Evolutionary conservation across 2,888 invertebrate species (phyloP).

Genomic region (Scaptomyza cyrtandrae): DNA sequence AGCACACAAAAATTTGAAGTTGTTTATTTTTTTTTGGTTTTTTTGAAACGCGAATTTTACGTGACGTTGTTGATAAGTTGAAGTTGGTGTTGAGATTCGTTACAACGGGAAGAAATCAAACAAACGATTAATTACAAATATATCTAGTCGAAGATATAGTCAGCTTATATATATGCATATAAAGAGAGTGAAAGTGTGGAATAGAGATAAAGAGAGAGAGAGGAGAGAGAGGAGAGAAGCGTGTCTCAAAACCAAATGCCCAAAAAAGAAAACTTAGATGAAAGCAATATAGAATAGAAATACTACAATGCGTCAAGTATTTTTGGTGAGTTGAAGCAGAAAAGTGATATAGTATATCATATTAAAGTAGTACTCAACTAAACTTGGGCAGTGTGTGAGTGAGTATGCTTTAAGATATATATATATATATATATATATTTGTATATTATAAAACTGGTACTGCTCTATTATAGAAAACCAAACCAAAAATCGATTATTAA

Average conservation of each 20-base stretch:
- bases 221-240: slow-evolving; percentile 34
- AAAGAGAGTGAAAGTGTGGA: slow-evolving; percentile 11
- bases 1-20: slow-evolving; percentile 65
- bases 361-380: slow-evolving; percentile 38
- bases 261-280: slow-evolving; percentile 42
- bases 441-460: slow-evolving; percentile 40
- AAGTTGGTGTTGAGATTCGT: slow-evolving; percentile 67
- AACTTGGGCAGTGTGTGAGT: slow-evolving; percentile 60
- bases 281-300: slow-evolving; percentile 40
- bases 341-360: slow-evolving; percentile 37
- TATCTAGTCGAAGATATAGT: slow-evolving; percentile 57
- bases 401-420: slow-evolving; percentile 39
- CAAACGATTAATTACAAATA: slow-evolving; percentile 75
- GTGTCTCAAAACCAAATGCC: slow-evolving; percentile 59
- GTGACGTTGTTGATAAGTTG: slow-evolving; percentile 68
- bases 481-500: slow-evolving; percentile 58
- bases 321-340: slow-evolving; percentile 41
- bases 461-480: slow-evolving; percentile 56
- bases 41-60: slow-evolving; percentile 23
- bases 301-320: slow-evolving; percentile 48
- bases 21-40: slow-evolving; percentile 21
- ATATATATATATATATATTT: too few species aligned
- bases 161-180: slow-evolving; percentile 44
- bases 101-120: slow-evolving; percentile 78
- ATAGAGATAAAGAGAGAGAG: slow-evolving; percentile 6